phyloP scores from a whole-genome alignment of 1,140 invertebrate genomes.

The Portunus trituberculatus region DNA sequence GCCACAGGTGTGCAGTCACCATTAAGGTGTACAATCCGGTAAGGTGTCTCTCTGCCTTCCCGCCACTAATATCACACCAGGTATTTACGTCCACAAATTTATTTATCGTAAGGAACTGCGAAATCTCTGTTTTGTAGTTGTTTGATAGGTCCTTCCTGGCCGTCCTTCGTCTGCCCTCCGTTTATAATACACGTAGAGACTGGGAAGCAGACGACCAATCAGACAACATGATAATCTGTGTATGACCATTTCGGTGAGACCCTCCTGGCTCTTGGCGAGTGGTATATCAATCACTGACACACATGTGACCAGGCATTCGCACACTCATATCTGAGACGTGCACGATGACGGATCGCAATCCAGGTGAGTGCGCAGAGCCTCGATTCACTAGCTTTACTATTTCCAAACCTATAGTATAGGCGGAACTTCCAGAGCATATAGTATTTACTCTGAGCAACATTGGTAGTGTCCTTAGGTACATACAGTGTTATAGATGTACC shows the following conservation, averaged over 20 bases:
- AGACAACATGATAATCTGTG: not conserved
- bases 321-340: not conserved
- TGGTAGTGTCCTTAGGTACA: no score
- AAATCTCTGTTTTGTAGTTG: not conserved
- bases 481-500: no score
- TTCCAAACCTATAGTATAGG: not conserved
- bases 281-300: no score
- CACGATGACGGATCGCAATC: not conserved
- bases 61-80: not conserved
- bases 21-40: no score
- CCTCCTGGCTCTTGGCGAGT: no score
- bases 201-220: not conserved
- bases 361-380: not conserved
- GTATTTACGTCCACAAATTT: not conserved
- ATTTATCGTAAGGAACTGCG: not conserved
- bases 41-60: not conserved
- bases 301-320: no score
- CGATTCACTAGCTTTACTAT: not conserved
- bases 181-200: not conserved
- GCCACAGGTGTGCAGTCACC: no score
- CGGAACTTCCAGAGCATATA: not conserved
- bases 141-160: not conserved
- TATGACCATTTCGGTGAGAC: no score
- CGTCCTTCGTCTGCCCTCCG: not conserved
- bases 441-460: not conserved